phyloP scores from a whole-genome alignment of 2,888 invertebrate genomes.

The Dynastes tityus region DNA sequence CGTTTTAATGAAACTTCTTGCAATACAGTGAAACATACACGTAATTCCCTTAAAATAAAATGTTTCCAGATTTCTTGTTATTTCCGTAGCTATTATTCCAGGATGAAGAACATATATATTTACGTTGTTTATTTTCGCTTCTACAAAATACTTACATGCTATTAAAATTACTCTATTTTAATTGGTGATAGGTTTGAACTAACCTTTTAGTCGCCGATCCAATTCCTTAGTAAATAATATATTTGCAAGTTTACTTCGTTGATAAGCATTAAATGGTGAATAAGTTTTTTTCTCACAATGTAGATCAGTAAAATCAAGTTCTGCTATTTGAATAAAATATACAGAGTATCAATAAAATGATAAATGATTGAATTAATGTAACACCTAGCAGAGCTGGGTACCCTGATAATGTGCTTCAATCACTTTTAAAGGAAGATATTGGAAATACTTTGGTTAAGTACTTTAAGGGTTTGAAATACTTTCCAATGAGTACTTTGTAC shows the following conservation, averaged over 20 bases:
- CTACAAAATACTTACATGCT: slow-evolving; percentile 54
- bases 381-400: no score
- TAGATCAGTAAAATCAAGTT: slow-evolving; percentile 80
- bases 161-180: no score
- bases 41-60: slow-evolving; percentile 71
- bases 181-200: no score
- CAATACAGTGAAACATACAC: slow-evolving; percentile 66
- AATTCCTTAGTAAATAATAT: slow-evolving; percentile 82
- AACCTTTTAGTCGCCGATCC: slow-evolving; percentile 70
- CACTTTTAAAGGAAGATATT: no score
- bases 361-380: no score
- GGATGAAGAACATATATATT: slow-evolving; percentile 83
- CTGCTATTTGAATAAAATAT: slow-evolving; percentile 68
- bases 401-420: no score
- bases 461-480: no score
- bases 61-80: slow-evolving; percentile 77
- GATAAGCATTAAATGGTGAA: slow-evolving; percentile 78
- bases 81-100: slow-evolving; percentile 82
- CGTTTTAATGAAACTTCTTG: slow-evolving; percentile 74
- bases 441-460: no score
- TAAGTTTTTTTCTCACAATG: slow-evolving; percentile 81
- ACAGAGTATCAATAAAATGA: not conserved
- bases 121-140: slow-evolving; percentile 70
- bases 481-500: no score
- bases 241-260: slow-evolving; percentile 86